phyloP scores from a whole-genome alignment of 2,797 vertebrate genomes.

The Epinephelus coioides region DNA sequence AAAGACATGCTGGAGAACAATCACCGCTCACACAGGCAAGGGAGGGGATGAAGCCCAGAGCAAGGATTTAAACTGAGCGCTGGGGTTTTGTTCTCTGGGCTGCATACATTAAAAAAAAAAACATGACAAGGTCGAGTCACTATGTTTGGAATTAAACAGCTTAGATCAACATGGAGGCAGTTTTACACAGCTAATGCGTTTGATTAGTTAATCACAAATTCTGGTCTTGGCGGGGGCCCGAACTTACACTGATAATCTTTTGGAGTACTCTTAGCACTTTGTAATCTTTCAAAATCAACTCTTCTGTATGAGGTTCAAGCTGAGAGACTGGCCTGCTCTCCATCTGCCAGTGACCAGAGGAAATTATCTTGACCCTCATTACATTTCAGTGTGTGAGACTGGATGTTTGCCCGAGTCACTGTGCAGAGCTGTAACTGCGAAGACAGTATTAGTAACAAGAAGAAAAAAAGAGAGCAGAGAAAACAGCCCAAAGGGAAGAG shows the following conservation, averaged over 20 bases:
- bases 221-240: slow-evolving; percentile 7
- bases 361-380: slow-evolving; percentile 50
- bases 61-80: slow-evolving; percentile 48
- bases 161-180: slow-evolving; percentile 40
- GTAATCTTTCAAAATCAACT: slow-evolving; percentile 42
- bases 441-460: slow-evolving; percentile 1
- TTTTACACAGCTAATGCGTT: slow-evolving; percentile 28
- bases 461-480: slow-evolving; percentile 4
- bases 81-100: slow-evolving; percentile 38
- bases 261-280: slow-evolving; percentile 24
- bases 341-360: slow-evolving; percentile 35
- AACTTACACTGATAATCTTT: slow-evolving; percentile 32
- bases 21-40: slow-evolving; percentile 31
- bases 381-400: slow-evolving; percentile 27
- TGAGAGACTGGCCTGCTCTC: slow-evolving; percentile 24
- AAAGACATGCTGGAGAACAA: slow-evolving; percentile 47
- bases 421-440: slow-evolving; percentile 22
- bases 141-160: slow-evolving; percentile 37
- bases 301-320: slow-evolving; percentile 30
- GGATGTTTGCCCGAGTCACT: slow-evolving; percentile 35
- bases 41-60: slow-evolving; percentile 36
- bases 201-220: slow-evolving; percentile 44
- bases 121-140: slow-evolving; percentile 25
- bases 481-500: slow-evolving; percentile 41
- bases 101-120: slow-evolving; percentile 4